Conservation (phyloP, 2,797 vertebrate genomes). For the Pipistrellus pygmaeus region DNA sequence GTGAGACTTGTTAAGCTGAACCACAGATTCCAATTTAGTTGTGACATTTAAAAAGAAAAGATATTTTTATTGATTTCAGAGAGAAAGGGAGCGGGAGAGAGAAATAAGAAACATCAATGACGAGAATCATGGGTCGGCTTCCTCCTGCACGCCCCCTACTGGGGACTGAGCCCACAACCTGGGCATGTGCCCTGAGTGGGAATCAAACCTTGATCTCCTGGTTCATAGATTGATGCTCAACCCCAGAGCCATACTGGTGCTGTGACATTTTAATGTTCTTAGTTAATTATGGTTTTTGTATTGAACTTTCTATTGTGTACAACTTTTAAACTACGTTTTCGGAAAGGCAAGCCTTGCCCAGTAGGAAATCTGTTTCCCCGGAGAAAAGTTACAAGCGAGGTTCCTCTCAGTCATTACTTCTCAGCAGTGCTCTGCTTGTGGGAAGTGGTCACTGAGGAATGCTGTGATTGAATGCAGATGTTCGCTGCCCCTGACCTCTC, state of each 20-base stretch:
- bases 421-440: background rate
- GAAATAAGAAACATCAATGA: no score
- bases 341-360: background rate
- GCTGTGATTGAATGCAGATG: background rate
- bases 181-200: no score
- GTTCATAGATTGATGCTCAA: no score
- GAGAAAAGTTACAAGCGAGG: background rate
- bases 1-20: background rate
- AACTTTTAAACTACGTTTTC: background rate
- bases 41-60: background rate
- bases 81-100: no score
- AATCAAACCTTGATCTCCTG: no score
- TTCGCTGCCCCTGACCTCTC: background rate
- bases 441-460: background rate
- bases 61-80: no score
- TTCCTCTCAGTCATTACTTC: conserved; percentile 25
- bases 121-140: no score
- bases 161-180: no score
- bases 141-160: no score
- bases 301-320: background rate
- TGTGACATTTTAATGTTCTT: background rate
- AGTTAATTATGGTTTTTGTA: background rate
- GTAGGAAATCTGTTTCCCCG: background rate
- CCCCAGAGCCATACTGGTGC: background rate
- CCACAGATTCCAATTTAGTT: background rate